Percentiles rank a stretch among this genome's conserved stretches.
phyloP scores from a whole-genome alignment of 2,797 vertebrate genomes.

The Champsocephalus esox region DNA sequence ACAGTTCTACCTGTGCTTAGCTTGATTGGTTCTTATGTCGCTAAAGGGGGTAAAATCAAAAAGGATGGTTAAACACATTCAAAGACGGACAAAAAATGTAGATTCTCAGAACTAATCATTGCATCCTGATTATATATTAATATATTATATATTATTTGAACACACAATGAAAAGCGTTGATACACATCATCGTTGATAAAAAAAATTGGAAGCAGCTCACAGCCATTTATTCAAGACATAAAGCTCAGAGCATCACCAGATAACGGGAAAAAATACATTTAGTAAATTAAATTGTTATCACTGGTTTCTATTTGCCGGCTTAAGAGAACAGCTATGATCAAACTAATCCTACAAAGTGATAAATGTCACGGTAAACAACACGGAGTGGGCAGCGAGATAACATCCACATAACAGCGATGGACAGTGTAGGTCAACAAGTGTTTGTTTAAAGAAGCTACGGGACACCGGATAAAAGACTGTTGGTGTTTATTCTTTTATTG shows the following conservation, averaged over 20 bases:
- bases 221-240: constrained; percentile 4
- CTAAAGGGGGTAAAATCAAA: background rate
- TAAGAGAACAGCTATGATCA: constrained; percentile 22
- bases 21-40: background rate
- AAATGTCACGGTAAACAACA: constrained; percentile 45
- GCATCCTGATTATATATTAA: constrained; percentile 8
- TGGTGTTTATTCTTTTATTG: constrained; percentile 28
- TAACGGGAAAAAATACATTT: constrained; percentile 23
- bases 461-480: constrained; percentile 55
- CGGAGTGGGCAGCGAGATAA: constrained; percentile 38
- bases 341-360: constrained; percentile 42
- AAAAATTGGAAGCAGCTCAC: constrained; percentile 28
- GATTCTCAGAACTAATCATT: background rate
- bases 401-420: constrained; percentile 35
- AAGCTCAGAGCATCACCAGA: constrained; percentile 28
- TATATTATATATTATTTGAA: background rate
- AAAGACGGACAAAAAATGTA: background rate
- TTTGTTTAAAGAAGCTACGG: constrained; percentile 41
- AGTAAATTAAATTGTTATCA: constrained; percentile 49
- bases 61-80: background rate
- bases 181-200: constrained; percentile 14
- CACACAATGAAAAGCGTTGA: constrained; percentile 1
- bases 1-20: background rate
- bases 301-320: constrained; percentile 25
- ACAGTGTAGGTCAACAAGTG: constrained; percentile 53